phyloP scores from a whole-genome alignment of 2,113 vertebrate genomes.

The Leptobrachium ailaonicum region DNA sequence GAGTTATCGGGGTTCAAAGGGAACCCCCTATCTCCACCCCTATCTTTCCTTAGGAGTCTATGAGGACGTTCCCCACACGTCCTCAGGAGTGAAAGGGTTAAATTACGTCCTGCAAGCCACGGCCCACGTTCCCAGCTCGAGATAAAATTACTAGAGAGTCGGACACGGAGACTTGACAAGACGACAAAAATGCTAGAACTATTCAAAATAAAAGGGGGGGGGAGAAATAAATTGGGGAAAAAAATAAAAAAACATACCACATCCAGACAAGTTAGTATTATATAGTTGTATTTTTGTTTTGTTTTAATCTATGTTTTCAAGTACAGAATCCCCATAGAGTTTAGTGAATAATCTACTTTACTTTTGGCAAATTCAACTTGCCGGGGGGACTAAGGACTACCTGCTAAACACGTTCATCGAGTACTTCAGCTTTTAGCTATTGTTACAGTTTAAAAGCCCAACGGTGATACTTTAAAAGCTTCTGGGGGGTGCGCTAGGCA shows the following conservation, averaged over 20 bases:
- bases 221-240: not conserved
- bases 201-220: constrained; percentile 18
- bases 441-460: constrained; percentile 53
- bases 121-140: not conserved
- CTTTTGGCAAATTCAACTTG: constrained; percentile 22
- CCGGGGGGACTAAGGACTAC: constrained; percentile 42
- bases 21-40: too few species aligned
- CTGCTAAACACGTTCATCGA: constrained; percentile 17
- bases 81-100: too few species aligned
- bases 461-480: constrained; percentile 48
- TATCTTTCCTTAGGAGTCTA: too few species aligned
- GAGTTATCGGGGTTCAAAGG: too few species aligned
- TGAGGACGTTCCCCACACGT: too few species aligned
- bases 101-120: not conserved
- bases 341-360: constrained; percentile 51
- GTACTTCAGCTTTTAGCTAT: constrained; percentile 49
- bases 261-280: not conserved
- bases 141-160: not conserved
- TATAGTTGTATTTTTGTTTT: not conserved
- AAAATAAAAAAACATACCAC: not conserved
- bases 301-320: constrained; percentile 50
- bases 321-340: constrained; percentile 51
- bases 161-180: constrained; percentile 15
- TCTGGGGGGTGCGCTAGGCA: constrained; percentile 35
- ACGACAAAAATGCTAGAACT: constrained; percentile 13